These are phyloP conservation scores for Anhinga rufa DNA, from an alignment of 2,113 vertebrate species.

Conservation along the genomic window DNA sequence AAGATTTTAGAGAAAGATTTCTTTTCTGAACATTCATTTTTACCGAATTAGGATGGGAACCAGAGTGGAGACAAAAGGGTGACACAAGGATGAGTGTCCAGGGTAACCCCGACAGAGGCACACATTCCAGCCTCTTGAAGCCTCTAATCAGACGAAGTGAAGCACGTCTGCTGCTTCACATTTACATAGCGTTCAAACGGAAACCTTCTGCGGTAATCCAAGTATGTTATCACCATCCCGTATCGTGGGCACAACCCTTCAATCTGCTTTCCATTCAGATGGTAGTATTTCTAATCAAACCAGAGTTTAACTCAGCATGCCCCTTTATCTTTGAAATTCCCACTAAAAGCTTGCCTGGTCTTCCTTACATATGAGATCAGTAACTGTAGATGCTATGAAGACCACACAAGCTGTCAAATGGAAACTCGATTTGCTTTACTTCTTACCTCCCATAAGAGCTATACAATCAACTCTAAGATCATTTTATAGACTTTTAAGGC, in stretches of 20 bases:
- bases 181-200: neutral
- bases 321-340: neutral
- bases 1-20: neutral
- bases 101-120: fast-evolving
- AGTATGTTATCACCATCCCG: neutral
- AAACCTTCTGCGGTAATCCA: neutral
- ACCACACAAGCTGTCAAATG: neutral
- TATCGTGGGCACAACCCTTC: neutral
- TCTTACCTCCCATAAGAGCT: neutral
- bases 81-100: neutral
- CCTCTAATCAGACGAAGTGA: neutral
- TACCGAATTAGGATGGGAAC: neutral
- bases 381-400: neutral
- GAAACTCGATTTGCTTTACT: neutral
- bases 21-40: neutral
- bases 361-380: neutral
- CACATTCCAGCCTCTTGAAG: neutral
- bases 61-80: neutral
- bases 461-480: neutral
- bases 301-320: neutral
- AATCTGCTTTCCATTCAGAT: neutral
- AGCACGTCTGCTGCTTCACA: neutral
- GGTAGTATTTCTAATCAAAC: neutral
- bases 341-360: neutral
- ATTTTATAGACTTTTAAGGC: too few species aligned